Percentiles rank a stretch among this genome's conserved stretches.
These are phyloP conservation scores for Melanogrammus aeglefinus DNA, from an alignment of 2,797 vertebrate species.

Conservation along the genomic window DNA sequence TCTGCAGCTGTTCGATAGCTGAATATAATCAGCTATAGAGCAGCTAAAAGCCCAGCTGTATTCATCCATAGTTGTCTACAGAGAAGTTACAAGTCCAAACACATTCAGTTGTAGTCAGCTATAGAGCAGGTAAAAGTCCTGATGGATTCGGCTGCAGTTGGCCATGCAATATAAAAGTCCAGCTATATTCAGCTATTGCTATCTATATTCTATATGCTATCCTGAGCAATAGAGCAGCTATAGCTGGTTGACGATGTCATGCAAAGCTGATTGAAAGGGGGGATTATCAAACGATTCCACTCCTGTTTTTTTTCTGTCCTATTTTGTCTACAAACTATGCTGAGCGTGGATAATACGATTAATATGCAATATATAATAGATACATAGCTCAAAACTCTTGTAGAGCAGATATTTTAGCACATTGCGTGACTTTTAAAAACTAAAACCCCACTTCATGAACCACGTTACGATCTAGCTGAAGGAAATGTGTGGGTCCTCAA, in stretches of 20 bases:
- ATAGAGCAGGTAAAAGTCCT: background rate
- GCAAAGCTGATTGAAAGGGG: background rate
- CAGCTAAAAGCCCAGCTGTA: too few relatives aligned
- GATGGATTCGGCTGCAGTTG: too few relatives aligned
- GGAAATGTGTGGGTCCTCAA: background rate
- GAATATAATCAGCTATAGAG: too few relatives aligned
- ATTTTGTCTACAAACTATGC: background rate
- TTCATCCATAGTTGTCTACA: too few relatives aligned
- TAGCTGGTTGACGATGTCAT: conserved; percentile 25
- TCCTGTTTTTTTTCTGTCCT: background rate
- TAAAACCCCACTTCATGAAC: background rate
- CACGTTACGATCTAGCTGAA: background rate
- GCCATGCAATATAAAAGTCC: too few relatives aligned
- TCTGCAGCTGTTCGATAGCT: too few relatives aligned
- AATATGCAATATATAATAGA: background rate
- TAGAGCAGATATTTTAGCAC: background rate
- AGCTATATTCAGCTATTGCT: too few relatives aligned
- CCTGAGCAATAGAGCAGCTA: conserved; percentile 30
- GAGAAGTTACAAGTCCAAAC: too few relatives aligned
- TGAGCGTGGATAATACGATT: background rate
- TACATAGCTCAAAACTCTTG: background rate
- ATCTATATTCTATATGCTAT: too few relatives aligned
- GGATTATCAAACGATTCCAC: background rate
- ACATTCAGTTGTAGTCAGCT: background rate
- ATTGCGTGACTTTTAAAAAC: background rate